Percentiles rank a stretch among this genome's conserved stretches.
Conservation (phyloP, 1,140 invertebrate species). For the Bathynomus jamesi region DNA sequence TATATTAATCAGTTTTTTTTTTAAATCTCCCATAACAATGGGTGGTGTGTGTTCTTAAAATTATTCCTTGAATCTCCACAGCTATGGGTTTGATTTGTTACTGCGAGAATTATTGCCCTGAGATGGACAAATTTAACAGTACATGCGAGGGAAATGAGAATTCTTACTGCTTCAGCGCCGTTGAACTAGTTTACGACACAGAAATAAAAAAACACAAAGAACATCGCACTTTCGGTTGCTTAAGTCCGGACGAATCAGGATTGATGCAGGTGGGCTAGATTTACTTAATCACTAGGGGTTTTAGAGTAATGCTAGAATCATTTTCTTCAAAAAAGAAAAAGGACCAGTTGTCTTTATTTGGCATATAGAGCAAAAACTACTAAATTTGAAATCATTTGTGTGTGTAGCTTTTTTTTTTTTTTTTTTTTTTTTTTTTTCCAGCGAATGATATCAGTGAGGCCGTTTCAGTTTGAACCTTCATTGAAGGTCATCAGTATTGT, state of each 20-base stretch:
- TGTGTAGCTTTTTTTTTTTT: no score
- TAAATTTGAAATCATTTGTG: no score
- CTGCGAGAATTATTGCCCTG: constrained; percentile 44
- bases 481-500: not conserved
- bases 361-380: no score
- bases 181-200: constrained; percentile 63
- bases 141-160: constrained; percentile 52
- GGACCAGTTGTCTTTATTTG: not conserved
- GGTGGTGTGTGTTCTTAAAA: no score
- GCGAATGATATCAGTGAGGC: not conserved
- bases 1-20: no score
- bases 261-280: constrained; percentile 79
- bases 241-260: constrained; percentile 73
- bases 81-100: constrained; percentile 42
- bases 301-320: constrained; percentile 16
- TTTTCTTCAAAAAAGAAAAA: constrained; percentile 20
- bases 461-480: not conserved
- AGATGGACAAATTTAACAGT: constrained; percentile 40
- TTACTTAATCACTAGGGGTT: not conserved
- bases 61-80: no score
- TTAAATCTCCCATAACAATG: no score
- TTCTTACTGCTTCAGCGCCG: constrained; percentile 77
- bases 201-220: constrained; percentile 45
- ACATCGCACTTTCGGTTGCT: constrained; percentile 74
- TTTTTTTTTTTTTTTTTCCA: no score